Evolutionary conservation across 2,797 vertebrate genomes (phyloP).

Genomic region (Uromys caudimaculatus): DNA sequence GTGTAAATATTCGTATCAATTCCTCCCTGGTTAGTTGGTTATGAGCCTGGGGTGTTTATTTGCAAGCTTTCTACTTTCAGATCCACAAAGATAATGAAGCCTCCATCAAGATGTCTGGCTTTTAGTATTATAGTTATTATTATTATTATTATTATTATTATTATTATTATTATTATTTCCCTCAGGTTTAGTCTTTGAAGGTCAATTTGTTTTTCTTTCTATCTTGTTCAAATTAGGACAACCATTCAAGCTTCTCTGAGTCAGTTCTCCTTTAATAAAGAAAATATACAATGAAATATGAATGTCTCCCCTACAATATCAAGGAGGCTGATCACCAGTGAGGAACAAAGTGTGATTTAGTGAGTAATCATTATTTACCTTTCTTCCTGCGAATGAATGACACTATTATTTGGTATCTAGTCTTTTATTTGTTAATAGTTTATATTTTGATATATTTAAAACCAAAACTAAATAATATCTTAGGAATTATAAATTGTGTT

Average conservation of each 20-base stretch:
- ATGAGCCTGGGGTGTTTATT: not conserved
- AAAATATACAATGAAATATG: not conserved
- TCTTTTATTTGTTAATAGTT: not conserved
- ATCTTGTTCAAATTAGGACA: slow-evolving; percentile 4
- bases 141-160: no score
- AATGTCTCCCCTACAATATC: not conserved
- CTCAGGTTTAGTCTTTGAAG: not conserved
- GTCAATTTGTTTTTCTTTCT: slow-evolving; percentile 43
- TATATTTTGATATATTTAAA: not conserved
- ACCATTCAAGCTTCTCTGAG: not conserved
- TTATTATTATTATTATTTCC: not conserved
- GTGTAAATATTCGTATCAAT: slow-evolving; percentile 43
- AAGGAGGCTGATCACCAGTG: not conserved
- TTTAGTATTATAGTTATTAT: not conserved
- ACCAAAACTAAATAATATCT: slow-evolving; percentile 13
- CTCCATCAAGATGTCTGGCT: not conserved
- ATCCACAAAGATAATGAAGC: not conserved
- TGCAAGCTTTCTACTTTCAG: not conserved
- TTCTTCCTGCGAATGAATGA: not conserved
- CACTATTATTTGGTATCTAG: not conserved
- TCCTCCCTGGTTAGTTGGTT: not conserved
- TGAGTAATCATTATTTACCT: not conserved
- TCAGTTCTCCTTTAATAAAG: not conserved
- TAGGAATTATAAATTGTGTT: slow-evolving; percentile 3
- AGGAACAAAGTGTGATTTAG: fast-evolving